Evolutionary conservation across 2,113 vertebrate species (phyloP).

Genomic region (Rhynchomys soricoides): DNA sequence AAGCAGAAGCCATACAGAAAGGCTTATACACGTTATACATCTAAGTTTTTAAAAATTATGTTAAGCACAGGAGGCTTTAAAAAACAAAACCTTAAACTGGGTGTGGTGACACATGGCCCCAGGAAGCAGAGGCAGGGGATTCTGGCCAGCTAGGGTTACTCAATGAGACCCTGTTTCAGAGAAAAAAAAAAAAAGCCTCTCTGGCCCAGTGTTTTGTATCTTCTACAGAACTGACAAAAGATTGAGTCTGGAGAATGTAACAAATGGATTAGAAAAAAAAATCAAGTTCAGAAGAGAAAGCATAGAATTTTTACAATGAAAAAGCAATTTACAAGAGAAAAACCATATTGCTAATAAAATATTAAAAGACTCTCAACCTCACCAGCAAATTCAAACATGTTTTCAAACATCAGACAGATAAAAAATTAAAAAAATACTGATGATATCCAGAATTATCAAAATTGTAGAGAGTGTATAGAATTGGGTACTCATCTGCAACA

Average conservation of each 20-base stretch:
- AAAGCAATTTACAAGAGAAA: slow-evolving; percentile 50
- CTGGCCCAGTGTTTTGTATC: slow-evolving; percentile 32
- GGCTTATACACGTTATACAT: slow-evolving; percentile 5
- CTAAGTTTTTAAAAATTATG: slow-evolving; percentile 22
- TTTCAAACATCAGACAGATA: not conserved
- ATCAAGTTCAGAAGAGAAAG: slow-evolving; percentile 43
- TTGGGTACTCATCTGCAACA: not conserved
- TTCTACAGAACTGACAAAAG: slow-evolving; percentile 33
- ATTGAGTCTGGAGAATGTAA: slow-evolving; percentile 39
- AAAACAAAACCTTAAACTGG: slow-evolving; percentile 35
- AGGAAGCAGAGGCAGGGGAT: not conserved
- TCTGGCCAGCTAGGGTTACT: not conserved
- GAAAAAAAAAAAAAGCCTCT: not conserved
- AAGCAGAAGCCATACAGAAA: slow-evolving; percentile 39
- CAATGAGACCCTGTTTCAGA: no score
- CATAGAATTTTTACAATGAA: slow-evolving; percentile 52
- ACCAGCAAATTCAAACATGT: slow-evolving; percentile 20
- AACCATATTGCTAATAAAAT: not conserved
- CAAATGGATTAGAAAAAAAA: slow-evolving; percentile 13
- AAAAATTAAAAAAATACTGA: slow-evolving; percentile 53
- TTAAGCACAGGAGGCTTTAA: slow-evolving; percentile 17
- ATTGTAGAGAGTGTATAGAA: not conserved
- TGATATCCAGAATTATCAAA: not conserved
- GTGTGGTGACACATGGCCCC: not conserved
- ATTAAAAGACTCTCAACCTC: not conserved